Base-by-base conservation (phyloP, 2,797 vertebrate genomes). In the Echeneis naucrates region DNA sequence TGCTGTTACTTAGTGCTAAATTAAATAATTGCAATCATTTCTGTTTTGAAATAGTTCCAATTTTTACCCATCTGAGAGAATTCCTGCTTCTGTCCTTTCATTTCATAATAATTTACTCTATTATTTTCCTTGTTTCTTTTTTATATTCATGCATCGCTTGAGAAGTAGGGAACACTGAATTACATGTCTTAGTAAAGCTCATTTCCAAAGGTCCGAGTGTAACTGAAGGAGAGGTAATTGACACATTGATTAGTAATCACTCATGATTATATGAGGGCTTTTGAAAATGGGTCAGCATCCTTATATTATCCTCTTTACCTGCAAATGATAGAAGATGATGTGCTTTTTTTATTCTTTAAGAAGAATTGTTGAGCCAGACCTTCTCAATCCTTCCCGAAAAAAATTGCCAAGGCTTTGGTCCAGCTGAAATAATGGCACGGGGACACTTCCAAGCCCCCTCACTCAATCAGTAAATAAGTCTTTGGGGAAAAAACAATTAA, bases 231-330 rank as follows among this genome's bases (percentile, higher is more conserved):
- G 71, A 78, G 42, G 77, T 82, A 88, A 88, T 86, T 87, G 86
- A 86, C 81, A 87, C 89, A 84, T 82, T 90, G 86, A 90, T 91
- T 88, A 89, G 83, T 85, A 89, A 90, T 92, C 86, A 87, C 87
- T 90, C 66, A 2, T 89, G 88, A 90, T 89, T 92, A 85, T 86
- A 56, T 35, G 68, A 87, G 82, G 59, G 84, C 81, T 82, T 81
- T 84, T 84, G 55, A 82, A 75, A 86, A 78, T 57, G 77, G 78
- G 80, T 84, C 88, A 86, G 70, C 78, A 70, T 86, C 75, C 79
- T 38, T 69, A 72, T 76, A 86, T 81, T 86, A 90, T 87, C 82
- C 78, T 86, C 86, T 89, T 81, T 87, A 87, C 77, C 88, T 86
- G 72, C 81, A 78, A 81, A 78, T 76, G 74, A 83, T 76, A 48